Conservation (phyloP, 2,797 vertebrate species). For the Todus mexicanus region DNA sequence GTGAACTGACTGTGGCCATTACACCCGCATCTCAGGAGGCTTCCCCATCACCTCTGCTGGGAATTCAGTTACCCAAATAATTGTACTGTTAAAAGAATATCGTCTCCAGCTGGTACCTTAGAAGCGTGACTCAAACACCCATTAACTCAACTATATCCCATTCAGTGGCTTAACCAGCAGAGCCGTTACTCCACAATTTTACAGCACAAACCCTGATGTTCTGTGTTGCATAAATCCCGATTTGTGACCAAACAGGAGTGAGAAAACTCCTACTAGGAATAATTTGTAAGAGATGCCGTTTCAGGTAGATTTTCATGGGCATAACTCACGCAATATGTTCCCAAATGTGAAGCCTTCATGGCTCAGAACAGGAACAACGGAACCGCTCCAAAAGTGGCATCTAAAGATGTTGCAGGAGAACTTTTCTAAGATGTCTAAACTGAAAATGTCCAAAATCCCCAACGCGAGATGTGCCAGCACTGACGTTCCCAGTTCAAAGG, state of each 20-base stretch:
- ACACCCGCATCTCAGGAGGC: background rate
- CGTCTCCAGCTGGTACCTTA: background rate
- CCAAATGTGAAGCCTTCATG: background rate
- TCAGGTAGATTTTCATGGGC: background rate
- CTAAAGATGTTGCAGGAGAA: background rate
- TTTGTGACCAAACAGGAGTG: background rate
- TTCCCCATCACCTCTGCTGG: background rate
- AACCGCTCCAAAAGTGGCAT: background rate
- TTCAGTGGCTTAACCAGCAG: background rate
- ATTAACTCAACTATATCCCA: background rate
- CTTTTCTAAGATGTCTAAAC: background rate
- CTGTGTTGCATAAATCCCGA: background rate
- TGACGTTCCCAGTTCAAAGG: background rate
- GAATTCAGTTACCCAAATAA: background rate
- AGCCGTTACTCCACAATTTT: background rate
- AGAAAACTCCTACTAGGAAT: background rate
- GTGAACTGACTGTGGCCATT: background rate
- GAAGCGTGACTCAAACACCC: background rate
- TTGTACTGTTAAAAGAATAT: background rate
- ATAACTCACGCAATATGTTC: background rate
- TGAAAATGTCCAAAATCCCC: background rate
- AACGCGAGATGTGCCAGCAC: fast-evolving
- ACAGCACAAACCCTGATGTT: background rate
- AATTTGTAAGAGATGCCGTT: background rate
- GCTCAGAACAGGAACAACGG: background rate